These are phyloP conservation scores for Drosophila sp. DNA, from an alignment of 1,140 invertebrate species.

Conservation along the genomic window DNA sequence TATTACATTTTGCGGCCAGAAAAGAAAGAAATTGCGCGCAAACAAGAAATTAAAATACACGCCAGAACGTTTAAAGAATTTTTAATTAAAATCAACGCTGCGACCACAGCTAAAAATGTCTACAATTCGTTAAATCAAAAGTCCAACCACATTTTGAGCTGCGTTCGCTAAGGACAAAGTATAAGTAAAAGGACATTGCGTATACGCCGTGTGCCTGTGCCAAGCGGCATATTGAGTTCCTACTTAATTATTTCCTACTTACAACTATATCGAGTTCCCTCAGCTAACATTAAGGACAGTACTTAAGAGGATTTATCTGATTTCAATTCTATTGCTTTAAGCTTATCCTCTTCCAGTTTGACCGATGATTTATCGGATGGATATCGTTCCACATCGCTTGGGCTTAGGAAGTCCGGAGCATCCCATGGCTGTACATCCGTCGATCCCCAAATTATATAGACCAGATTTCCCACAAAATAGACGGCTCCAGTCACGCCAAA, in stretches of 20 bases:
- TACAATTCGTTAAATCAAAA: constrained; percentile 67
- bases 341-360: background rate
- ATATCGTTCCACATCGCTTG: background rate
- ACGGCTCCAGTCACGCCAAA: constrained; percentile 89
- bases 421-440: constrained; percentile 88
- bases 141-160: constrained; percentile 36
- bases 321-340: background rate
- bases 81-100: constrained; percentile 71
- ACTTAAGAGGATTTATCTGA: constrained; percentile 6
- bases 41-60: constrained; percentile 76
- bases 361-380: background rate
- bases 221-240: constrained; percentile 29
- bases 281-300: background rate
- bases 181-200: constrained; percentile 19
- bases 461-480: constrained; percentile 88
- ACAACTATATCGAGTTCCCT: constrained; percentile 14
- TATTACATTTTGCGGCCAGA: constrained; percentile 68
- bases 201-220: constrained; percentile 36
- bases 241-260: constrained; percentile 38
- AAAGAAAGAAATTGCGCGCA: constrained; percentile 47
- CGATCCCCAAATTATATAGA: constrained; percentile 88
- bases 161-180: constrained; percentile 17
- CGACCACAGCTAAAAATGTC: constrained; percentile 36
- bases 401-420: constrained; percentile 65
- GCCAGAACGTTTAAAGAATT: constrained; percentile 71